Evolutionary conservation across 2,888 invertebrate species (phyloP).

Genomic region (Synanthedon myopaeformis): DNA sequence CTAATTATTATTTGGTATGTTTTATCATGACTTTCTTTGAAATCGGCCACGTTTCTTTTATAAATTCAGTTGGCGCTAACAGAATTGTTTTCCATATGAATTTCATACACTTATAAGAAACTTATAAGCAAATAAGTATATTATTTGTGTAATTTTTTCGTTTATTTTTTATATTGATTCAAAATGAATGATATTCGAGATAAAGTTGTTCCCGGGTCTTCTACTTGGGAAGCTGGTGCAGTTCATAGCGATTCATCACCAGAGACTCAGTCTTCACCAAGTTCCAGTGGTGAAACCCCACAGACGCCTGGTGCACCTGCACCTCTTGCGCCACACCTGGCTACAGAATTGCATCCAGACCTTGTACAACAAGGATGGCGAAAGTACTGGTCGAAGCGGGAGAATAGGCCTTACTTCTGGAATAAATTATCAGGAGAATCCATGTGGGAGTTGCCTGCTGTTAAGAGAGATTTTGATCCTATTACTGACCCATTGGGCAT

Average conservation of each 20-base stretch:
- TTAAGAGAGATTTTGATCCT: slow-evolving; percentile 87
- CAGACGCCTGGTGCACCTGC: slow-evolving; percentile 73
- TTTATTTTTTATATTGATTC: slow-evolving; percentile 9
- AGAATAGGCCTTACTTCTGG: slow-evolving; percentile 96
- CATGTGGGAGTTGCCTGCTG: slow-evolving; percentile 95
- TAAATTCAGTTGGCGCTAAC: slow-evolving; percentile 46
- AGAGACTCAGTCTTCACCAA: slow-evolving; percentile 55
- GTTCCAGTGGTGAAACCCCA: slow-evolving; percentile 57
- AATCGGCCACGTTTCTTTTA: slow-evolving; percentile 20
- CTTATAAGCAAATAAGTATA: slow-evolving; percentile 24
- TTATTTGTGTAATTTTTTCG: slow-evolving; percentile 1
- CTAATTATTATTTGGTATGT: slow-evolving; percentile 13
- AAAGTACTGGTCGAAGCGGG: slow-evolving; percentile 96
- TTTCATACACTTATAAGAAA: slow-evolving; percentile 34
- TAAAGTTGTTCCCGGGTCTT: slow-evolving; percentile 61
- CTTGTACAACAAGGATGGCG: slow-evolving; percentile 90
- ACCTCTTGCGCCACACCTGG: slow-evolving; percentile 54
- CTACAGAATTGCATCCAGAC: slow-evolving; percentile 61
- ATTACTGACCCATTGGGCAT: slow-evolving; percentile 93
- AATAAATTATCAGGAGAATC: slow-evolving; percentile 96
- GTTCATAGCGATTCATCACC: slow-evolving; percentile 55
- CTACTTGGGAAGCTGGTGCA: slow-evolving; percentile 54
- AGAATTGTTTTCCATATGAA: slow-evolving; percentile 33
- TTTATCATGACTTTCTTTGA: slow-evolving; percentile 27
- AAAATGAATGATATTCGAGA: slow-evolving; percentile 68